Base-by-base conservation (phyloP, 2,888 invertebrate genomes). In the Platerodrilus igneus region DNA sequence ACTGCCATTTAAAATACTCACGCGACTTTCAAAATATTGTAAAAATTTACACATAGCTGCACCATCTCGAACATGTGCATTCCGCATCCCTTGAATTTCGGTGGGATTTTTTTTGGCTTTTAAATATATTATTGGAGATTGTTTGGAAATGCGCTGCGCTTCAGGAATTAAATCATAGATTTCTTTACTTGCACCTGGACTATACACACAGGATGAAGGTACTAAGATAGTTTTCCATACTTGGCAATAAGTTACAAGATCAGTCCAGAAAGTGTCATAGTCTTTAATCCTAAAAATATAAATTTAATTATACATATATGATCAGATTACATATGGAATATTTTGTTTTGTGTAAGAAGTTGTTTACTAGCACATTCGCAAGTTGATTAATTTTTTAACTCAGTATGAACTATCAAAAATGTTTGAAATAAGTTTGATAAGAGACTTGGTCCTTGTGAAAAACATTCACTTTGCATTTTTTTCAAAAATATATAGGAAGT, bases 1-100 rank as follows among this genome's bases (percentile, higher is more conserved):
- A 22, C 13, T 15, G 11, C n/a, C 10, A n/a, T 17, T 29, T 14
- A 11, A 19, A 10, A 4, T 22, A 35, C 72, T 57, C 54, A 82
- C 79, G 62, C 77, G 75, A 37, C 76, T 70, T 64, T 88, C 85
- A 37, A 88, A 68, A 63, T 81, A 81, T 13, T 80, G 76, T 51
- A 94, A 77, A 51, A 89, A 86, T 55, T 91, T 87, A 63, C 93
- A 89, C 70, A 94, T 80, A 0, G 91, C 92, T 1, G 84, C 86
- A 0, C 86, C 92, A 67, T 97, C 96, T 33, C 86, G 75, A 34
- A 94, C 71, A 62, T 94, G 92, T 1, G 92, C 87, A 31, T 71
- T 76, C 50, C 78, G 76, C 91, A 94, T 92, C 29, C 91, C 91
- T 34, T 75, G 72, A 13, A 79, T 77, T 68, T 93, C 92, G 0